Base-by-base conservation (phyloP, 2,888 invertebrate species). In the Acrobasis repandana region DNA sequence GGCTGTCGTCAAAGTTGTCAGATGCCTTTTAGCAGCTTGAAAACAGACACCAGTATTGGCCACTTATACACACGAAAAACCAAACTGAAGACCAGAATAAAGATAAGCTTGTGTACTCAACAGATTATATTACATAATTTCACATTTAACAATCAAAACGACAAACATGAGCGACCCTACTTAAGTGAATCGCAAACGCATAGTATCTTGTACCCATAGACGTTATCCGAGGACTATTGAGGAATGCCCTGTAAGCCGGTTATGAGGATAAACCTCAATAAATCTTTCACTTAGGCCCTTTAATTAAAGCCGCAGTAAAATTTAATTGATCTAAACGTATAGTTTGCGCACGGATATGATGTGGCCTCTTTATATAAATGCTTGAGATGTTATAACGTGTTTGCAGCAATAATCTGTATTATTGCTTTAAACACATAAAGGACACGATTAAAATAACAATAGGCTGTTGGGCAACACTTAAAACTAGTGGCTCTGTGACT, bases 251-350 rank as follows among this genome's bases (percentile, higher is more conserved):
- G 77, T 85, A 86, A 87, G 85, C 88, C 86, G 80, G 87, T 89
- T 90, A 88, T 89, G 86, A 86, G 86, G 87, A 88, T 90, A 88
- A 90, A 89, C 90, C 90, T 83, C 84, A 81, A 90, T 91, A 90
- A 91, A 90, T 91, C 90, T 89, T 88, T 87, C 88, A 86, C 85
- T 90, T 84, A 81, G 82, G 76, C 81, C 83, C 80, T 88, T 90
- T 90, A 87, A 91, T 90, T 86, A 88, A 87, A 80, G 87, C 79
- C 64, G 82, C 85, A 87, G 89, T 90, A 88, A 89, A 87, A 88
- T 88, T 82, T 88, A 89, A 90, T 90, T 88, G 88, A 90, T 90
- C 85, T 81, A 86, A 88, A 84, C 85, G 78, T 77, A 78, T 84
- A 84, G 84, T 85, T 85, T 74, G 77, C 67, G 71, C 70, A 43